Base-by-base conservation (phyloP, 2,113 vertebrate genomes). In the Ceyx melanurus region DNA sequence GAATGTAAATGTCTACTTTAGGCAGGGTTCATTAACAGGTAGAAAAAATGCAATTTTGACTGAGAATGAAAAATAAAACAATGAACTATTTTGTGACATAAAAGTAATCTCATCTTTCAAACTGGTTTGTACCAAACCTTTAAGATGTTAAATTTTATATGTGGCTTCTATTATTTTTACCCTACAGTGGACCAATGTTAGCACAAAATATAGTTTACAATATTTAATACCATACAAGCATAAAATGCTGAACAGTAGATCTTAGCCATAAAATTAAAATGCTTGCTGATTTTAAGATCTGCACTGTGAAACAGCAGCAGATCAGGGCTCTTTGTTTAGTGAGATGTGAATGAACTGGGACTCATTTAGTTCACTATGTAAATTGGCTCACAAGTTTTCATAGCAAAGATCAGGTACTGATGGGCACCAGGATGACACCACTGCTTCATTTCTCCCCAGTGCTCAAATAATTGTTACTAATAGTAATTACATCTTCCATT, bases 1-100 rank as follows among this genome's bases (percentile, higher is more conserved):
- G 96, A 97, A 97, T 97, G 91, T 93, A 96, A 97, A 97, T 93
- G 93, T 78, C 96, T 97, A 74, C 85, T 97, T 97, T 95, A 95
- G 89, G 88, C 83, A 94, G 90, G 87, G 82, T 77, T 95, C 94
- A 94, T 96, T 96, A 95, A 86, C 67, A 48, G 62, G 80, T 92
- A 90, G 91, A 66, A 95, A 96, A 96, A 71, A 91, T 92, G 94
- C 96, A 94, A 1, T 93, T 86, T 95, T 95, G 79, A 92, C 86
- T 92, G 53, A 72, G 51, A 93, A 73, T 37, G 54, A 85, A 91
- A 90, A 93, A 79, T 72, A 86, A 90, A 93, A 86, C 45, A 87
- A 53, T 33, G 43, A 91, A 64, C 61, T 73, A 26, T 23, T 95
- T 82, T 4, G 9, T 60, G 68, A 26, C 29, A 51, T 78, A 43